phyloP scores from a whole-genome alignment of 2,888 invertebrate genomes.

The Trichopria drosophilae region DNA sequence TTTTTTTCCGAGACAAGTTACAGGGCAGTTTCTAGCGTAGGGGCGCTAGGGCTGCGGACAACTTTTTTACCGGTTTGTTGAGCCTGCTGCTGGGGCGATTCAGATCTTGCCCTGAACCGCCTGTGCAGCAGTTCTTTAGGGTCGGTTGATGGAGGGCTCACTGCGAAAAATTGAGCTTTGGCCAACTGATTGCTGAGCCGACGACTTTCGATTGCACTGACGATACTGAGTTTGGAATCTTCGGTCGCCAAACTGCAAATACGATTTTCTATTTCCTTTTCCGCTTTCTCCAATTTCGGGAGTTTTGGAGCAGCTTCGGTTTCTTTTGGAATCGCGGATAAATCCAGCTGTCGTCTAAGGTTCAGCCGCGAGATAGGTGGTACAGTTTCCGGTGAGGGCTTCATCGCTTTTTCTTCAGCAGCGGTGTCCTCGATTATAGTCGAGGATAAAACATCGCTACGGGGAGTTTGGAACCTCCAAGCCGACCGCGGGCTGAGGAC shows the following conservation, averaged over 20 bases:
- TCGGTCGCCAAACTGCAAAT: background rate
- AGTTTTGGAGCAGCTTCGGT: conserved; percentile 18
- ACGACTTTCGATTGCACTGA: conserved; percentile 46
- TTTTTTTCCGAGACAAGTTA: too few relatives aligned
- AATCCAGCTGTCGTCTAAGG: conserved; percentile 43
- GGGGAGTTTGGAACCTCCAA: conserved; percentile 74
- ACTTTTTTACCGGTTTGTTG: conserved; percentile 31
- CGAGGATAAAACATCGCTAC: conserved; percentile 82
- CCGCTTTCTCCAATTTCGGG: conserved; percentile 25
- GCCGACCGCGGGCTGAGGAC: conserved; percentile 71
- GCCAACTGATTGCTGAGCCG: conserved; percentile 52
- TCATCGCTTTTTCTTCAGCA: conserved; percentile 69
- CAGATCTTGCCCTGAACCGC: conserved; percentile 52
- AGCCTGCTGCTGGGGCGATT: conserved; percentile 49
- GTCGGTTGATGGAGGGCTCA: conserved; percentile 32
- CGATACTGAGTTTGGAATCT: conserved; percentile 2
- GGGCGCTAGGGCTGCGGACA: conserved; percentile 54
- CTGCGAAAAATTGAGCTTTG: conserved; percentile 52
- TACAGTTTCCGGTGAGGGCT: conserved; percentile 49
- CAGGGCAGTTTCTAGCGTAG: conserved; percentile 54
- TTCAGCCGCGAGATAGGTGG: conserved; percentile 39
- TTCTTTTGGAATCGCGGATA: conserved; percentile 28
- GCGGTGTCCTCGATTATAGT: conserved; percentile 85
- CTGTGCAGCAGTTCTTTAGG: too few relatives aligned
- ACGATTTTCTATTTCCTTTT: conserved; percentile 25